phyloP scores from a whole-genome alignment of 2,888 invertebrate species.

The Meandrusa payeni region DNA sequence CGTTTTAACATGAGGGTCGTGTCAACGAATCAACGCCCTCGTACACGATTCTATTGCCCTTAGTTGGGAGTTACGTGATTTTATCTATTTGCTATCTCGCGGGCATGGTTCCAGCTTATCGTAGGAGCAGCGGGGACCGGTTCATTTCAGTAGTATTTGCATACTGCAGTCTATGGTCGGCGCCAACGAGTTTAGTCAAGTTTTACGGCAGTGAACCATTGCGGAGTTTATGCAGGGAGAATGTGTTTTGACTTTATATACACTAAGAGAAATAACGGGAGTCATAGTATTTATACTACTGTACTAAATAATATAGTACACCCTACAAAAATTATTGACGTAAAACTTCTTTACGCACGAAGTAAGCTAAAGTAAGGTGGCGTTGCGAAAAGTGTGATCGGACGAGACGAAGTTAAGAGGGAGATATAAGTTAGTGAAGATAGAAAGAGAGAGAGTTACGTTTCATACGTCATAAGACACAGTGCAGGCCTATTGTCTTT shows the following conservation, averaged over 20 bases:
- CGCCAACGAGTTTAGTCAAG: constrained; percentile 39
- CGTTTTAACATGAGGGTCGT: constrained; percentile 21
- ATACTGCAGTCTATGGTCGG: constrained; percentile 44
- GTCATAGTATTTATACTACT: too few species aligned
- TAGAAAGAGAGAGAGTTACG: too few species aligned
- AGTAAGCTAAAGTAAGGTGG: too few species aligned
- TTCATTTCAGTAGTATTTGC: constrained; percentile 51
- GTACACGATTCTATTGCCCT: constrained; percentile 10
- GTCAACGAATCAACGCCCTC: constrained; percentile 24
- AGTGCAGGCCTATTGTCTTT: too few species aligned
- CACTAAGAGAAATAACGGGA: not conserved
- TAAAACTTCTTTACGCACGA: too few species aligned
- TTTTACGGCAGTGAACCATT: constrained; percentile 20
- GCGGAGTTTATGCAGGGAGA: not conserved
- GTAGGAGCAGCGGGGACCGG: constrained; percentile 43
- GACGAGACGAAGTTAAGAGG: too few species aligned
- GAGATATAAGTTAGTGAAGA: too few species aligned
- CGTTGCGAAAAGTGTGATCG: too few species aligned
- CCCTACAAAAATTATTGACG: too few species aligned
- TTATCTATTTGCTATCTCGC: constrained; percentile 33
- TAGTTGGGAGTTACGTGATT: constrained; percentile 21
- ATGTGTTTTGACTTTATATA: not conserved
- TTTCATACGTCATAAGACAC: too few species aligned
- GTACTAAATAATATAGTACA: too few species aligned
- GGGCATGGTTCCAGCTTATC: constrained; percentile 31